Conservation (phyloP, 1,140 invertebrate species). For the Drosophila pseudoananassae region DNA sequence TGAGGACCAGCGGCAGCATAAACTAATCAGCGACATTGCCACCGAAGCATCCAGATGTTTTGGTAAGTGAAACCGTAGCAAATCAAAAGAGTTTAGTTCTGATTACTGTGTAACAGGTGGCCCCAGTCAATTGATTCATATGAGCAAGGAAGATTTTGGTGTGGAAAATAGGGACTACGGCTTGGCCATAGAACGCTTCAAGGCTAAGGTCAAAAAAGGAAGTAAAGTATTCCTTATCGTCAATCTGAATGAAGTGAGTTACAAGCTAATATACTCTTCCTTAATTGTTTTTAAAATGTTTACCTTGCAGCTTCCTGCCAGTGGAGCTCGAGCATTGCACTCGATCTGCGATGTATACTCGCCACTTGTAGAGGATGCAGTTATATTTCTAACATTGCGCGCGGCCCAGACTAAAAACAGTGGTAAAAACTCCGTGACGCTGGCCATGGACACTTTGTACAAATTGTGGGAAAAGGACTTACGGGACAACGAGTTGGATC, state of each 20-base stretch:
- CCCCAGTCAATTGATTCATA: conserved; percentile 33
- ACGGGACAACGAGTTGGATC: conserved; percentile 55
- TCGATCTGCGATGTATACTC: conserved; percentile 70
- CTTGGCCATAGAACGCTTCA: conserved; percentile 63
- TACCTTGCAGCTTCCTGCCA: conserved; percentile 55
- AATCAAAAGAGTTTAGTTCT: neutral
- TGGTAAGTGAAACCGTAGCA: conserved; percentile 33
- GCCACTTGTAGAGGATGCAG: conserved; percentile 61
- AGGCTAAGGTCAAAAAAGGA: conserved; percentile 61
- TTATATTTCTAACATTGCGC: conserved; percentile 71
- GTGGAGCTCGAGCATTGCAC: conserved; percentile 67
- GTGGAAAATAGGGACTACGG: conserved; percentile 58
- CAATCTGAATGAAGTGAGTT: conserved; percentile 69
- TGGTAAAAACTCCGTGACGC: conserved; percentile 6
- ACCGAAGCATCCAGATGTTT: conserved; percentile 61
- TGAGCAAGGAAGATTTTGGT: conserved; percentile 65
- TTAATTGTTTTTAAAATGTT: neutral
- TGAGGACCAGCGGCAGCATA: conserved; percentile 27
- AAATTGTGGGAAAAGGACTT: conserved; percentile 62
- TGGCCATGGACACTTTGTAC: conserved; percentile 51
- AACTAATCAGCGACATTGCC: conserved; percentile 57
- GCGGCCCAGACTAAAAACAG: conserved; percentile 11
- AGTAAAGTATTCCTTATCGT: conserved; percentile 68
- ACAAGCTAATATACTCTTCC: neutral
- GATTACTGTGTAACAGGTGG: conserved; percentile 26